Conservation (phyloP, 2,797 vertebrate genomes). For the Spinus pinus region DNA sequence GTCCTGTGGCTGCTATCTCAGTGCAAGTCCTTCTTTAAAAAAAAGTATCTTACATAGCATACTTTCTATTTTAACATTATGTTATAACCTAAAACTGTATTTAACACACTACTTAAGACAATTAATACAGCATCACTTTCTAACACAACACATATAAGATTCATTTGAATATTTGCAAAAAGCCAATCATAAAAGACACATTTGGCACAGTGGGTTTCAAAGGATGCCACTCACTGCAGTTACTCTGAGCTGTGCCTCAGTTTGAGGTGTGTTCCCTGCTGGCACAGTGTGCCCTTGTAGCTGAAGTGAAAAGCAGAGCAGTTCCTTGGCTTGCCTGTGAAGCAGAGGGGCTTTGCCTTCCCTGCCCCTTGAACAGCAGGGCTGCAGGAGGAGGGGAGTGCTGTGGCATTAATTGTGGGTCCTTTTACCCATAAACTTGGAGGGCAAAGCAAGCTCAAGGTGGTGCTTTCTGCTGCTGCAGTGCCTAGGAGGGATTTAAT, state of each 20-base stretch:
- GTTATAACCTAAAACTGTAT: too few relatives aligned
- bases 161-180: too few relatives aligned
- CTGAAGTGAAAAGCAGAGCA: background rate
- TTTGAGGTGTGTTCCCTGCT: background rate
- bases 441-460: background rate
- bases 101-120: too few relatives aligned
- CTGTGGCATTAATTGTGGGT: background rate
- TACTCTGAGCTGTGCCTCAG: background rate
- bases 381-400: background rate
- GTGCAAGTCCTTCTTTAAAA: too few relatives aligned
- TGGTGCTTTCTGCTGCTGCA: background rate
- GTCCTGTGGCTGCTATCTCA: too few relatives aligned
- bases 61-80: too few relatives aligned
- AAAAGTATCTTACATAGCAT: too few relatives aligned
- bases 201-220: background rate
- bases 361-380: fast-evolving
- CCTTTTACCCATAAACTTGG: background rate
- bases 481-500: background rate
- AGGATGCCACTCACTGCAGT: background rate
- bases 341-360: background rate
- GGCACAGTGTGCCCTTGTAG: background rate
- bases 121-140: too few relatives aligned
- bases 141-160: too few relatives aligned
- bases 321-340: background rate
- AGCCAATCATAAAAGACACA: too few relatives aligned